Conservation (phyloP, 2,113 vertebrate species). For the Tretioscincus oriximinensis region DNA sequence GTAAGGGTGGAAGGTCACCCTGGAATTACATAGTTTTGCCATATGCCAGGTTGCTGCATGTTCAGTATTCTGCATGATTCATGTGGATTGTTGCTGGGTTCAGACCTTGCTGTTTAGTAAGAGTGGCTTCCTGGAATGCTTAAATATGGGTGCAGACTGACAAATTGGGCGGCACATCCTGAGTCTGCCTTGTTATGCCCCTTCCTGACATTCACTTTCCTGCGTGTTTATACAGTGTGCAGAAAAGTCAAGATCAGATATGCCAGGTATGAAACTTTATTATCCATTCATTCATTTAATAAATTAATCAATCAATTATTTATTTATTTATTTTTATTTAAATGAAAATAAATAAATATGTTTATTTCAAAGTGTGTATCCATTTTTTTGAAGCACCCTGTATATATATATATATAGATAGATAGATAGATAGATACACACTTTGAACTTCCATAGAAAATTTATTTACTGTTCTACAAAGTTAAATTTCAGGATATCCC, state of each 20-base stretch:
- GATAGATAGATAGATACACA: too few relatives aligned
- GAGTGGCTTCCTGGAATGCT: background rate
- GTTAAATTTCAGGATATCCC: too few relatives aligned
- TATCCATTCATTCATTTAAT: background rate
- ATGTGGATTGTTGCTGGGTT: background rate
- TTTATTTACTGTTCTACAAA: too few relatives aligned
- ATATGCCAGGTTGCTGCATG: background rate
- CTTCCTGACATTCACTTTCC: accelerated
- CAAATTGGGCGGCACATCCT: accelerated
- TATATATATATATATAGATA: too few relatives aligned
- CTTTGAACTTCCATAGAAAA: too few relatives aligned
- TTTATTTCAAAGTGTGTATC: too few relatives aligned
- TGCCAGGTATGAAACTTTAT: background rate
- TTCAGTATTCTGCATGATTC: too few relatives aligned
- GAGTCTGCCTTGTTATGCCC: accelerated
- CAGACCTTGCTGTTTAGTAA: background rate
- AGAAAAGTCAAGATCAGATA: background rate
- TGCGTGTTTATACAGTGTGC: accelerated
- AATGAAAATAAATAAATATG: too few relatives aligned
- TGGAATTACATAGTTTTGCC: background rate
- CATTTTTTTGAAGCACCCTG: too few relatives aligned
- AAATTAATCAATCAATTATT: too few relatives aligned
- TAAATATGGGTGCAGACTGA: accelerated
- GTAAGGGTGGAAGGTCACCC: background rate
- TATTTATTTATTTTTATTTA: too few relatives aligned